phyloP scores from a whole-genome alignment of 1,140 invertebrate species.

The Magallana angulata region DNA sequence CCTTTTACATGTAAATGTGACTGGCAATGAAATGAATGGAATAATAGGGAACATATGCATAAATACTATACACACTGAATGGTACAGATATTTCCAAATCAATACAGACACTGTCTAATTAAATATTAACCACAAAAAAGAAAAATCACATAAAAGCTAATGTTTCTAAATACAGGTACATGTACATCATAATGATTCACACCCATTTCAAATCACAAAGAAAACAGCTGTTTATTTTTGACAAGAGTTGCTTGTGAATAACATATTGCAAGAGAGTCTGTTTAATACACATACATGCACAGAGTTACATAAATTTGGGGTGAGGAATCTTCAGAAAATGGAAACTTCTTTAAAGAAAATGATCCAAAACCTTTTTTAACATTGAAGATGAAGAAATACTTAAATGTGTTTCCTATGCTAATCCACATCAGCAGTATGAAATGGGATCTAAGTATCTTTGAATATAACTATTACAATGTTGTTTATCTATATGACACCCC shows the following conservation, averaged over 20 bases:
- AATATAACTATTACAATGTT: background rate
- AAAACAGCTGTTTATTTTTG: too few species aligned
- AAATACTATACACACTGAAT: background rate
- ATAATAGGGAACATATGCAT: background rate
- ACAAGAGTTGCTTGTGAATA: too few species aligned
- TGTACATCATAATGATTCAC: background rate
- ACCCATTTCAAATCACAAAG: constrained; percentile 3
- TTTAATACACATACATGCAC: too few species aligned
- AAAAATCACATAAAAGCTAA: too few species aligned
- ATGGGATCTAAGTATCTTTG: background rate
- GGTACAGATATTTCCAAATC: background rate
- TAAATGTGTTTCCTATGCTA: background rate
- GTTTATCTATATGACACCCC: background rate
- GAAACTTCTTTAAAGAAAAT: too few species aligned
- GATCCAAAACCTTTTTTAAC: too few species aligned
- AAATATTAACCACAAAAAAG: background rate
- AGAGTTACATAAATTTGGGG: too few species aligned
- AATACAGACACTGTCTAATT: background rate
- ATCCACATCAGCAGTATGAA: background rate
- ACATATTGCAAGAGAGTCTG: too few species aligned
- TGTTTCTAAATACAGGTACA: background rate
- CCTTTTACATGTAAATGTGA: background rate
- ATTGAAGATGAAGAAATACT: background rate
- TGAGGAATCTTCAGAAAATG: too few species aligned
- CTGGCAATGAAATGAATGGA: constrained; percentile 13